phyloP scores from a whole-genome alignment of 2,113 vertebrate genomes.

The Bothrops jararaca region DNA sequence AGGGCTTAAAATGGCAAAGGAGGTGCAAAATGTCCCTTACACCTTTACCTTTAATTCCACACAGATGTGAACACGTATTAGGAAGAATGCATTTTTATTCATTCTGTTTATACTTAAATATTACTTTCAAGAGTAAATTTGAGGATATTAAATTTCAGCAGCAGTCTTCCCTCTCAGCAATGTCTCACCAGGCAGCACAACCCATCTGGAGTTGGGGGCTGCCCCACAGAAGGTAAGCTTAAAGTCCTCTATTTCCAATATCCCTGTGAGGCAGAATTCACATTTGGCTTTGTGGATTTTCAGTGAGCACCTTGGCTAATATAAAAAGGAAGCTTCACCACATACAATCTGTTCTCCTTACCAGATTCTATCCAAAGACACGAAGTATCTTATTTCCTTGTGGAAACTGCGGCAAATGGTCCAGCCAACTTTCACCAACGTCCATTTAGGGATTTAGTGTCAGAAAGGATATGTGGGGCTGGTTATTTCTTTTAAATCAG shows the following conservation, averaged over 20 bases:
- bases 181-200: too few relatives aligned
- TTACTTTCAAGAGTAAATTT: not conserved
- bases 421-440: not conserved
- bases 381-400: not conserved
- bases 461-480: not conserved
- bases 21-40: not conserved
- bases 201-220: not conserved
- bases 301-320: conserved; percentile 55
- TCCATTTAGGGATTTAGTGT: not conserved
- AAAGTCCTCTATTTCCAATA: conserved; percentile 52
- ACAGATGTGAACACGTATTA: not conserved
- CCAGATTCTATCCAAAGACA: not conserved
- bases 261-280: conserved; percentile 61
- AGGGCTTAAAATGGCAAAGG: not conserved
- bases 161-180: not conserved
- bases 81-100: not conserved
- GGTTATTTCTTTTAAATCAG: not conserved
- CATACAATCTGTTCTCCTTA: not conserved
- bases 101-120: not conserved
- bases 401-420: not conserved
- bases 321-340: conserved; percentile 39
- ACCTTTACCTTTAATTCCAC: not conserved
- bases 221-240: too few relatives aligned
- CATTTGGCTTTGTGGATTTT: conserved; percentile 51
- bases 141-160: not conserved